phyloP scores from a whole-genome alignment of 2,797 vertebrate species.

The Darevskia mixta region DNA sequence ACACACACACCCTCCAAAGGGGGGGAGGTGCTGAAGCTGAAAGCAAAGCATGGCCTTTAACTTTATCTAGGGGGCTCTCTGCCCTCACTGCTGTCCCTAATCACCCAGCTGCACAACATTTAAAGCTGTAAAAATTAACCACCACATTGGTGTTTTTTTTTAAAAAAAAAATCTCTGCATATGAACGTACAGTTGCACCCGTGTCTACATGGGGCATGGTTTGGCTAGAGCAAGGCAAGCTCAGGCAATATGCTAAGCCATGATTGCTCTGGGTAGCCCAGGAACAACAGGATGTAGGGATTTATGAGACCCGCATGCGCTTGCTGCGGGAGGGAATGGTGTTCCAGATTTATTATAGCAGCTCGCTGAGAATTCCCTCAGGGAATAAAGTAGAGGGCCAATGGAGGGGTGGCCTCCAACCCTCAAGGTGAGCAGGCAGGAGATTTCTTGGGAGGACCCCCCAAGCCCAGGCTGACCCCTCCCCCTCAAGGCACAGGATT shows the following conservation, averaged over 20 bases:
- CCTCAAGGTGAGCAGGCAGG: too few species aligned
- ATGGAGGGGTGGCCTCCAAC: not conserved
- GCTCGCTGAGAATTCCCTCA: not conserved
- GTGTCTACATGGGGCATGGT: not conserved
- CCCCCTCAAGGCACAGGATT: not conserved
- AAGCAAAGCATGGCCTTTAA: too few species aligned
- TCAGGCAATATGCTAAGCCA: too few species aligned
- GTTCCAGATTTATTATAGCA: not conserved
- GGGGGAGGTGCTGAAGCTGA: not conserved
- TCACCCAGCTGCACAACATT: not conserved
- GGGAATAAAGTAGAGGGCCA: not conserved
- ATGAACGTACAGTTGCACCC: not conserved
- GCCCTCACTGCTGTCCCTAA: not conserved
- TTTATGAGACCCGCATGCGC: fast-evolving
- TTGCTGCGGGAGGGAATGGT: not conserved
- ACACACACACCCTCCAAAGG: fast-evolving
- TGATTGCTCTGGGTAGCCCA: too few species aligned
- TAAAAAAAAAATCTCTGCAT: not conserved
- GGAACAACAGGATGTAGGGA: too few species aligned
- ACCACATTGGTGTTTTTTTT: too few species aligned
- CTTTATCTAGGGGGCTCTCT: not conserved
- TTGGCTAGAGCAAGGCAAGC: too few species aligned
- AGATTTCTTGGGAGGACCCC: not conserved
- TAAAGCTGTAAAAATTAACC: not conserved
- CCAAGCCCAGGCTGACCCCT: too few species aligned